Evolutionary conservation across 2,113 vertebrate species (phyloP).

Genomic region (Oreocharis arfaki): DNA sequence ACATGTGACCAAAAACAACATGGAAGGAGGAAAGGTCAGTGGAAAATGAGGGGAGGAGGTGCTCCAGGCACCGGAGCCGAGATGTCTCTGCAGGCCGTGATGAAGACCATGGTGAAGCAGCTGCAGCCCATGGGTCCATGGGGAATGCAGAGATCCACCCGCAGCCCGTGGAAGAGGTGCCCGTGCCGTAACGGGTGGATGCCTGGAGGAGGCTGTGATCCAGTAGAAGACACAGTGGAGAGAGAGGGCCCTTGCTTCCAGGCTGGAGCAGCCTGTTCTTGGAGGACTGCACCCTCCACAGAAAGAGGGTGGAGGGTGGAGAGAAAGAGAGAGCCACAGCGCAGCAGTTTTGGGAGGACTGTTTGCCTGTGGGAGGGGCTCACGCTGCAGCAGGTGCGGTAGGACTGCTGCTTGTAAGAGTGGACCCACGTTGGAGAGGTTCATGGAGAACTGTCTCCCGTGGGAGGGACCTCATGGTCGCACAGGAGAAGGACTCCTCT

Average conservation of each 20-base stretch:
- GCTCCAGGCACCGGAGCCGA: not conserved
- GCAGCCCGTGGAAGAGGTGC: not conserved
- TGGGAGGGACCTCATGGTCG: not conserved
- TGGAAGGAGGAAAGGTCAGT: not conserved
- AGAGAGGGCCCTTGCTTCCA: not conserved
- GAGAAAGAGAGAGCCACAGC: not conserved
- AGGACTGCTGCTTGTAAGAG: not conserved
- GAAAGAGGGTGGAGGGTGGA: no score
- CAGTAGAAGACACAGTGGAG: not conserved
- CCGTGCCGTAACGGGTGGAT: not conserved
- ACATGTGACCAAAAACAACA: not conserved
- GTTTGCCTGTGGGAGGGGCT: not conserved
- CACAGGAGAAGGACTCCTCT: not conserved
- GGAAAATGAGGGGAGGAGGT: not conserved
- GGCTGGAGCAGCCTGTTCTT: not conserved
- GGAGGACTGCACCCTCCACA: not conserved
- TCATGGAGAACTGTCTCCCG: not conserved
- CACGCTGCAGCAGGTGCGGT: not conserved
- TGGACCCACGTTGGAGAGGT: no score
- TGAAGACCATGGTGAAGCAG: not conserved
- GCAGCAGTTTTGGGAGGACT: not conserved
- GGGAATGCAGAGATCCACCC: not conserved
- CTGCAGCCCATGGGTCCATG: not conserved
- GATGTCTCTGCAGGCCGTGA: not conserved
- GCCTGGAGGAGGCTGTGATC: not conserved